These are phyloP conservation scores for Siniperca chuatsi DNA, from an alignment of 2,113 vertebrate species.

Conservation along the genomic window DNA sequence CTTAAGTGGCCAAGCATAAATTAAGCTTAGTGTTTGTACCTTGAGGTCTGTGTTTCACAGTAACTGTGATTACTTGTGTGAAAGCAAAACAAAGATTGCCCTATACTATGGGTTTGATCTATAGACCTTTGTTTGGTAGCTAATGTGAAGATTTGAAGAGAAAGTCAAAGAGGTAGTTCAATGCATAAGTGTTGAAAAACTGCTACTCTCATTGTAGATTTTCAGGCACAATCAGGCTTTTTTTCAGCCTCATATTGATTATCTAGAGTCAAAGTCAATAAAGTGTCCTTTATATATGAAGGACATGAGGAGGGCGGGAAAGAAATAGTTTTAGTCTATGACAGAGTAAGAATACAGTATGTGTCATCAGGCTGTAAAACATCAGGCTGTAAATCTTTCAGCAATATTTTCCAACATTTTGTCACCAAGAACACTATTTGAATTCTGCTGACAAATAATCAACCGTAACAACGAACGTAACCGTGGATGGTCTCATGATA, in stretches of 20 bases:
- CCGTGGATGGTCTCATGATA: neutral
- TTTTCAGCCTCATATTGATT: conserved; percentile 36
- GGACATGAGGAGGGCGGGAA: neutral
- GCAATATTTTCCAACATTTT: conserved; percentile 1
- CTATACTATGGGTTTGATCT: neutral
- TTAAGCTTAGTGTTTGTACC: neutral
- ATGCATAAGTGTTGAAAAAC: neutral
- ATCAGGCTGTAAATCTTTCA: neutral
- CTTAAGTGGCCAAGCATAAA: neutral
- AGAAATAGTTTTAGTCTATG: neutral
- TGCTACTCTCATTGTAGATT: neutral
- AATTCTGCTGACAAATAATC: conserved; percentile 25
- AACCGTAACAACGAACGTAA: conserved; percentile 6
- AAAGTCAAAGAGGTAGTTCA: neutral
- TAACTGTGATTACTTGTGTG: neutral
- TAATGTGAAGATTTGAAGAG: neutral
- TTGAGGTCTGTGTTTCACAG: neutral
- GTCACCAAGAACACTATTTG: neutral
- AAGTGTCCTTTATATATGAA: conserved; percentile 31
- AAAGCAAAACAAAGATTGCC: neutral
- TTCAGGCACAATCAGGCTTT: conserved; percentile 12
- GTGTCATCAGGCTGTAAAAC: conserved; percentile 12
- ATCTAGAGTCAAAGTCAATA: conserved; percentile 41
- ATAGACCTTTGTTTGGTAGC: neutral
- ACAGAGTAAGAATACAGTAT: neutral